Conservation (phyloP, 1,140 invertebrate genomes). For the Trinorchestia longiramus region DNA sequence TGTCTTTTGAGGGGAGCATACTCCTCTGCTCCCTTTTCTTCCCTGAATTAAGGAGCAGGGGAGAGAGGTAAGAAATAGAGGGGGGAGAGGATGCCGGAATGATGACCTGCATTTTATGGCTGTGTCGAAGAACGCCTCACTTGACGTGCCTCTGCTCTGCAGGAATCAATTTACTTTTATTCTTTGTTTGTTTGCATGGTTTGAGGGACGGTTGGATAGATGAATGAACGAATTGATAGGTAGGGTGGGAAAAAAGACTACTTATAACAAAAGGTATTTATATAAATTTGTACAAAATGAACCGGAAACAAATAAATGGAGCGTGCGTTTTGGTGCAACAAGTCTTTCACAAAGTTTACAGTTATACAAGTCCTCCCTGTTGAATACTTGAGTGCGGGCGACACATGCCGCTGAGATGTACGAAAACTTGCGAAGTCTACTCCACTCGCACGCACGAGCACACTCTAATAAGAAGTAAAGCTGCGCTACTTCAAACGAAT, state of each 20-base stretch:
- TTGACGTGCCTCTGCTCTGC: not conserved
- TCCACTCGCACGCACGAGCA: too few species aligned
- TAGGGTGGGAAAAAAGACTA: not conserved
- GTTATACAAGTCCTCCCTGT: not conserved
- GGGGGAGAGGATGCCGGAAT: not conserved
- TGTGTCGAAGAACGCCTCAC: slow-evolving; percentile 11
- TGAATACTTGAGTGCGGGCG: not conserved
- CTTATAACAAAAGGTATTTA: not conserved
- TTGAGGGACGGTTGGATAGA: too few species aligned
- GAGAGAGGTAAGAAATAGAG: not conserved
- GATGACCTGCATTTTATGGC: slow-evolving; percentile 50
- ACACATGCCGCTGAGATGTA: not conserved
- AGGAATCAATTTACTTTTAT: not conserved
- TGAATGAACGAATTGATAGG: not conserved
- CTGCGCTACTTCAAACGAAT: too few species aligned
- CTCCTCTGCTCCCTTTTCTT: not conserved
- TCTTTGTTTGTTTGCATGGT: not conserved
- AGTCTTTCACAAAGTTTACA: not conserved
- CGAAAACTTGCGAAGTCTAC: too few species aligned
- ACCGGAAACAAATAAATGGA: not conserved
- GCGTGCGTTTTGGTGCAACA: too few species aligned
- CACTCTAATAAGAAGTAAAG: too few species aligned
- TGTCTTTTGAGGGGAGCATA: slow-evolving; percentile 21
- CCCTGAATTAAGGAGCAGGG: slow-evolving; percentile 32
- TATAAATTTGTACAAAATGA: not conserved